Percentiles rank a stretch among this genome's conserved stretches.
Evolutionary conservation across 1,140 invertebrate genomes (phyloP).

Genomic region (Vollenhovia emeryi): DNA sequence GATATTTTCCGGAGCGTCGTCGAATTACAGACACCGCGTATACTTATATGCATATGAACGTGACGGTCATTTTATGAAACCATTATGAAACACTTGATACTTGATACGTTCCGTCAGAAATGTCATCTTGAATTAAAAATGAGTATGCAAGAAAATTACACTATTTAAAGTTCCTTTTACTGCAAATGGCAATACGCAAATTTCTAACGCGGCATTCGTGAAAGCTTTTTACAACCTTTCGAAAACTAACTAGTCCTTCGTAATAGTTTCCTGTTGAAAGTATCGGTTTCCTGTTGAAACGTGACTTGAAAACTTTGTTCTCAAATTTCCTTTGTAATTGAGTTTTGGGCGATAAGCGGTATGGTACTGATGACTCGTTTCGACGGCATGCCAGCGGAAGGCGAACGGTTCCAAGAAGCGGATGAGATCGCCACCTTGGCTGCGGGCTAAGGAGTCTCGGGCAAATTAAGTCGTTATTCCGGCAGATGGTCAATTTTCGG

Average conservation of each 20-base stretch:
- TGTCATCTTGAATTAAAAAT: background rate
- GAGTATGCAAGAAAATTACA: background rate
- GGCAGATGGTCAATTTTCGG: slow-evolving; percentile 80
- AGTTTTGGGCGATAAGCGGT: background rate
- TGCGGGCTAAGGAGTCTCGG: slow-evolving; percentile 65
- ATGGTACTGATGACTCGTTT: slow-evolving; percentile 30
- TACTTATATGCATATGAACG: background rate
- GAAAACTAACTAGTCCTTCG: background rate
- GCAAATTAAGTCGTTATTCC: slow-evolving; percentile 84
- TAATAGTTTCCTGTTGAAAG: background rate
- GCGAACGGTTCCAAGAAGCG: slow-evolving; percentile 63
- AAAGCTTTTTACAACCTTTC: background rate
- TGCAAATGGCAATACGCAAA: background rate
- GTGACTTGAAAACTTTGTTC: slow-evolving; percentile 25
- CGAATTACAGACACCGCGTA: background rate
- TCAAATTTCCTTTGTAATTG: slow-evolving; percentile 44
- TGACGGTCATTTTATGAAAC: background rate
- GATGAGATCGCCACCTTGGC: slow-evolving; percentile 66
- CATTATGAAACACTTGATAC: slow-evolving; percentile 41
- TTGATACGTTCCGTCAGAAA: background rate
- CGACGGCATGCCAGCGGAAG: slow-evolving; percentile 37
- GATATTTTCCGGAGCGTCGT: slow-evolving; percentile 39
- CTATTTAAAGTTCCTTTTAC: background rate
- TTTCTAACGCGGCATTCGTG: background rate
- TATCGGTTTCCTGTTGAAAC: too few relatives aligned